These are phyloP conservation scores for Phylloscopus trochilus DNA, from an alignment of 2,113 vertebrate genomes.

Conservation along the genomic window DNA sequence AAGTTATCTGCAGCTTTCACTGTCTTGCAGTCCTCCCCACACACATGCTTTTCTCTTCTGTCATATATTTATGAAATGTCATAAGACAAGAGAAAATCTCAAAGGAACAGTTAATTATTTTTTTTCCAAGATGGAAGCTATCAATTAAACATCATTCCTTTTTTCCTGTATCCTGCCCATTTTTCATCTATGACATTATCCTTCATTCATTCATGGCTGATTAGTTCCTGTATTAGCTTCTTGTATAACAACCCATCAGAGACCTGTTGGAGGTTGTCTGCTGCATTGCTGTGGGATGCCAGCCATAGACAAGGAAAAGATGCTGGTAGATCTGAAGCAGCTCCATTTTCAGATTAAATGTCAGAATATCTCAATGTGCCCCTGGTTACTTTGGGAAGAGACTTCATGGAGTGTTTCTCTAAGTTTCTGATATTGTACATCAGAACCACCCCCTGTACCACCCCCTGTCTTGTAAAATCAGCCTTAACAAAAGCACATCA, in stretches of 20 bases:
- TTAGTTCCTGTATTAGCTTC: neutral
- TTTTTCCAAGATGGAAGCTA: neutral
- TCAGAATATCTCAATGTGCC: neutral
- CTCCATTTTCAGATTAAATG: neutral
- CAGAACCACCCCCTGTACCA: too few species aligned
- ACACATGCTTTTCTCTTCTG: neutral
- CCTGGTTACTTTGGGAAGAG: neutral
- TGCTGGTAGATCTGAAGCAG: neutral
- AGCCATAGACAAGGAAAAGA: neutral
- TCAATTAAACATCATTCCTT: neutral
- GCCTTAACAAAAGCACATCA: neutral
- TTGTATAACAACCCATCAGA: neutral
- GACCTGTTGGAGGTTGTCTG: neutral
- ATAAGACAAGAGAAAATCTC: neutral
- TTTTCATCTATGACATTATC: neutral
- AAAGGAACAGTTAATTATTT: neutral
- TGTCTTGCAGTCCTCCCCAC: neutral
- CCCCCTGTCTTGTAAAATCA: neutral
- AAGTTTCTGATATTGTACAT: neutral
- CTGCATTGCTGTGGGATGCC: neutral
- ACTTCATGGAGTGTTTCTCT: neutral
- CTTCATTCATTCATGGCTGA: neutral
- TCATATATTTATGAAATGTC: neutral
- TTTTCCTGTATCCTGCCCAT: neutral
- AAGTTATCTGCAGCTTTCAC: neutral